Evolutionary conservation across 1,140 invertebrate species (phyloP), one percentile per base, ranked within the genome.

Genomic region (Odontomachus brunneus): DNA sequence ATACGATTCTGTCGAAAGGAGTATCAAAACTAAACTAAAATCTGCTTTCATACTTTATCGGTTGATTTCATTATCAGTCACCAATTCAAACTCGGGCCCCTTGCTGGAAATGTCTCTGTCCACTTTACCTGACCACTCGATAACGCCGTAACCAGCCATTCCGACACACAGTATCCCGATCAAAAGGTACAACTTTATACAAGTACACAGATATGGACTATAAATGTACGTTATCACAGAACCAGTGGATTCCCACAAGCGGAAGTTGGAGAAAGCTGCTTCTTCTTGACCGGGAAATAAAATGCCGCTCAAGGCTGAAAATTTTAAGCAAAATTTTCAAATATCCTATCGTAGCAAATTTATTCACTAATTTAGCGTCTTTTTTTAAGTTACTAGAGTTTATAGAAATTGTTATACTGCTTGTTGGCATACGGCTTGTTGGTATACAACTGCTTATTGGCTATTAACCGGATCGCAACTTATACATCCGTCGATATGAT

Each of bases 251-350:
- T 99, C 98, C 97, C 98, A 98, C 49, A 99, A 94, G 15, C 98
- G 96, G 92, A 98, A 99, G 92, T 98, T 99, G 81, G 98, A 98
- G 92, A 98, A 99, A 0, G 98, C 98, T 2, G 98, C 97, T 91
- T 99, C 98, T 91, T 98, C 96, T 83, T 97, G 96, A 22, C 97
- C 96, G 0, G 97, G 96, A 90, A 98, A 99, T 15, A 98, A 94
- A 53, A 98, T 97, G 14, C 98, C 97, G 89, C 97, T 97, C n/a
- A 98, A 95, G 69, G 97, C 98, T 98, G 92, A 63, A 95, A 95
- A 73, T 14, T 63, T 67, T 5, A 22, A 49, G 49, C 4, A 44
- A 44, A 33, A 5, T 33, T n/a, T n/a, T 5, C 11, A 44, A 60
- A 65, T 53, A 49, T 51, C 49, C 62, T 22, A 82, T 38, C 62